phyloP scores from a whole-genome alignment of 2,888 invertebrate species.

The Saturnia japonica region DNA sequence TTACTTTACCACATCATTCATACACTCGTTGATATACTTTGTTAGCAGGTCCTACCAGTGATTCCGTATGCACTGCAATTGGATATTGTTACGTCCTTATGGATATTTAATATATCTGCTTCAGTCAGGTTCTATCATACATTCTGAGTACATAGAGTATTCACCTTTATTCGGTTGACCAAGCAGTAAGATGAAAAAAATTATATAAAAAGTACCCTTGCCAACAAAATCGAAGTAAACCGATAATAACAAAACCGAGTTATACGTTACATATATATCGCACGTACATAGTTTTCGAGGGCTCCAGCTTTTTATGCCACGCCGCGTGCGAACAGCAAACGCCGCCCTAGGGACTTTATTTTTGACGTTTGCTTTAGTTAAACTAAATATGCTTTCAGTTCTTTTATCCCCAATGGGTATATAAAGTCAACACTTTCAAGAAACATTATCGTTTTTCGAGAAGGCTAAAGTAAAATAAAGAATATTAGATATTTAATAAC shows the following conservation, averaged over 20 bases:
- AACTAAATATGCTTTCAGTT: slow-evolving; percentile 27
- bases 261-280: slow-evolving; percentile 1
- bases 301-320: slow-evolving; percentile 51
- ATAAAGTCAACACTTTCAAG: slow-evolving; percentile 18
- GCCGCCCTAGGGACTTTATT: slow-evolving; percentile 41
- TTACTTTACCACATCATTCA: too few relatives aligned
- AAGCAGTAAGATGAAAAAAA: neutral
- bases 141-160: neutral
- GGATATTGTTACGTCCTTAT: neutral
- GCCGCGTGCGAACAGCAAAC: slow-evolving; percentile 43
- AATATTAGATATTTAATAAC: neutral
- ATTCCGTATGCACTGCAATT: too few relatives aligned
- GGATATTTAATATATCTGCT: neutral
- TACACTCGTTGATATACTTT: too few relatives aligned
- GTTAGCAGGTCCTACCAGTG: too few relatives aligned
- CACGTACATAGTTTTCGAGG: neutral
- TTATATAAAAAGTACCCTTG: neutral
- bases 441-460: neutral
- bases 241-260: neutral
- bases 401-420: slow-evolving; percentile 19
- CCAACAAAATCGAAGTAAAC: neutral
- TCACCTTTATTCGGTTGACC: neutral
- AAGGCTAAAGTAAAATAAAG: neutral
- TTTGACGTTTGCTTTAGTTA: slow-evolving; percentile 51
- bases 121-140: neutral